A percentile compares a stretch with the other conserved stretches of the same genome.
Conservation (phyloP, 2,797 vertebrate genomes). For the Tangara arthus region DNA sequence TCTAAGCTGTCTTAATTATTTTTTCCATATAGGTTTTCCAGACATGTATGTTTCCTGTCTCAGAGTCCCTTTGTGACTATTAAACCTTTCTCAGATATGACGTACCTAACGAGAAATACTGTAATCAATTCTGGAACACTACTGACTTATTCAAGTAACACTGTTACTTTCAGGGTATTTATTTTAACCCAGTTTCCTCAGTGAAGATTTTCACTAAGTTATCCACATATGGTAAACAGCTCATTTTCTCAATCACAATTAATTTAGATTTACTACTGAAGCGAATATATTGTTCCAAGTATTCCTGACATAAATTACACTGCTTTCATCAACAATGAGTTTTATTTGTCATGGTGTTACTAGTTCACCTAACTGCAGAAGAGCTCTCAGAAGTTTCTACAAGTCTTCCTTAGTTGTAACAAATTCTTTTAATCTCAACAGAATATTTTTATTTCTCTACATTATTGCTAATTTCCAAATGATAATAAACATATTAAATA, state of each 20-base stretch:
- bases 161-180: not conserved
- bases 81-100: conserved; percentile 21
- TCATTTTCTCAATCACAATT: not conserved
- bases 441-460: not conserved
- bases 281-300: not conserved
- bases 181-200: not conserved
- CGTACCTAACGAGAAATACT: not conserved
- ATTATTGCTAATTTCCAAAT: not conserved
- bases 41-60: conserved; percentile 18
- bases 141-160: not conserved
- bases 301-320: not conserved
- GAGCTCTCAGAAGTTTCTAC: not conserved
- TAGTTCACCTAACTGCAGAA: not conserved
- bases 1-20: conserved; percentile 24
- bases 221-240: not conserved
- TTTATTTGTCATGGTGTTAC: not conserved
- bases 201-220: not conserved
- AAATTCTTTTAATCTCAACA: not conserved
- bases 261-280: not conserved
- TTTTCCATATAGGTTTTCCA: conserved; percentile 33
- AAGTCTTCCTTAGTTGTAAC: not conserved
- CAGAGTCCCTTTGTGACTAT: not conserved
- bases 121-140: not conserved
- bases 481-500: not conserved
- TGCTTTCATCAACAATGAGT: not conserved